Evolutionary conservation across 2,113 vertebrate species (phyloP), one percentile per base, ranked within the genome.

Genomic region (Carassius auratus): DNA sequence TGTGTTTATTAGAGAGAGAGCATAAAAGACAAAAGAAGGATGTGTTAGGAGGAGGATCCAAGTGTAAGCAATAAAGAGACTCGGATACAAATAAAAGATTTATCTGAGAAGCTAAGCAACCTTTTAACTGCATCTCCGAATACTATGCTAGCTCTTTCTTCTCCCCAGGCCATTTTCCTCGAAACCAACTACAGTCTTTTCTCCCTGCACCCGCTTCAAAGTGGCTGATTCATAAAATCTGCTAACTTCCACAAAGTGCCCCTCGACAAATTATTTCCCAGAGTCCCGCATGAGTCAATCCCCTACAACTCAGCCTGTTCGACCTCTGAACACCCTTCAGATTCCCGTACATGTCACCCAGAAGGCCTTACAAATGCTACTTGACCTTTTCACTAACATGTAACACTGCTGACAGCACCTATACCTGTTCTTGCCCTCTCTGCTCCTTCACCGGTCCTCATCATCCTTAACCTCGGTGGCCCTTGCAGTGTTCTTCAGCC

Each of bases 301-400:
- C 55, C 62, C 9, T 6, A 50, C 1, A 42, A 23, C 45, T 59
- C 57, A 71, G 59, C 30, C 61, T 2, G 21, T 69, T 82, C 76
- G 81, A 76, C 77, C 84, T 75, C 81, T 55, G 76, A 81, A 86
- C 62, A 84, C 85, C 74, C 76, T 84, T 30, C 62, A 81, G 30
- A 55, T 50, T 33, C 23, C 79, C 61, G 7, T 81, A 68, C n/a
- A 50, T 26, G 10, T 17, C 14, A 13, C 23, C 9, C 15, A 1
- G 5, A 68, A 30, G 50, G 7, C 48, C 26, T 30, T 55, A 76
- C 26, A 68, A 68, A 69, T 52, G 42, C 62, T 33, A 17, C 61
- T 68, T 81, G 61, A 50, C 38, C 45, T 81, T 66, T 68, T 50
- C 7, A 30, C 8, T 48, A 50, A 62, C 61, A 81, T 17, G 26